These are phyloP conservation scores for Silurus aristotelis DNA, from an alignment of 2,797 vertebrate genomes.

Conservation along the genomic window DNA sequence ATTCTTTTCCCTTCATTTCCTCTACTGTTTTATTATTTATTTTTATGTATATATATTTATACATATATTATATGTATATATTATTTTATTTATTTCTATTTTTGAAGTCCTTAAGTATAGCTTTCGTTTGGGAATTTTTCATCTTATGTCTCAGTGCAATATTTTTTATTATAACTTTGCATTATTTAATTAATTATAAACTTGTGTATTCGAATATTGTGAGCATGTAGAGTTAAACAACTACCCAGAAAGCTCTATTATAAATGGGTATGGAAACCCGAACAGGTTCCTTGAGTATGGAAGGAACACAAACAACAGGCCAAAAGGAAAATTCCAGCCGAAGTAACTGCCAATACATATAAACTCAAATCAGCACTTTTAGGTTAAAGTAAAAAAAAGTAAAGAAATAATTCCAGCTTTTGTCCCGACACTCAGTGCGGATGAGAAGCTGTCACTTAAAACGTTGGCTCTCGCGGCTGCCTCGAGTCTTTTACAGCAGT, in stretches of 20 bases:
- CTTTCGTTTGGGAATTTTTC: background rate
- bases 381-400: background rate
- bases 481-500: constrained; percentile 16
- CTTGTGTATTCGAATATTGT: background rate
- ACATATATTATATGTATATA: no score
- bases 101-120: background rate
- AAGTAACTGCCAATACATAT: background rate
- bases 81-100: no score
- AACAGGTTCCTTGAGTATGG: background rate
- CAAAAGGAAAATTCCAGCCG: background rate
- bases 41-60: no score
- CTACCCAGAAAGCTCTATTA: background rate
- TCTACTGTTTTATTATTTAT: background rate
- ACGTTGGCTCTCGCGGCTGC: background rate
- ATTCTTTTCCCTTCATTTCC: background rate
- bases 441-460: constrained; percentile 34
- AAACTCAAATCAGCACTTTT: background rate
- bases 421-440: background rate
- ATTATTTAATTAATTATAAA: background rate
- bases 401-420: background rate
- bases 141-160: background rate
- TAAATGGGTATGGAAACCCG: background rate
- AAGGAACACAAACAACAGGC: background rate
- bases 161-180: background rate
- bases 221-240: background rate